Conservation (phyloP, 2,113 vertebrate genomes). For the Chaenocephalus aceratus region DNA sequence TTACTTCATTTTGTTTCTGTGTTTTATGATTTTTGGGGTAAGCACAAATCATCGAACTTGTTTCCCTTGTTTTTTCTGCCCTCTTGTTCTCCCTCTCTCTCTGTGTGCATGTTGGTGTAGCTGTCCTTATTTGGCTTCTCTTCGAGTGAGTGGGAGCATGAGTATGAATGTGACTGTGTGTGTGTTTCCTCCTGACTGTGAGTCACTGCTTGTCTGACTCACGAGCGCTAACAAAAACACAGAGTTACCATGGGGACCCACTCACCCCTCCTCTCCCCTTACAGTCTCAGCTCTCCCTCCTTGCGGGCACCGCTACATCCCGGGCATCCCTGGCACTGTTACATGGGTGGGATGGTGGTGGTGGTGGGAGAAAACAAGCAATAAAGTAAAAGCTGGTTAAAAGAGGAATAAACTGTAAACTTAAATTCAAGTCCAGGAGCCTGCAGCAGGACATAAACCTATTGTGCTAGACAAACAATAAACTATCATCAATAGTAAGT, state of each 20-base stretch:
- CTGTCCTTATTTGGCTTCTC: conserved; percentile 87
- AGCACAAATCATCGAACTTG: conserved; percentile 14
- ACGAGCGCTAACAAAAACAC: conserved; percentile 86
- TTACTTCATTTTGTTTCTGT: conserved; percentile 1
- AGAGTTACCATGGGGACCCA: conserved; percentile 77
- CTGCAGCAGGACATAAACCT: conserved; percentile 14
- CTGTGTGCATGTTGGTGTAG: conserved; percentile 64
- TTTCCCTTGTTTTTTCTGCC: conserved; percentile 36
- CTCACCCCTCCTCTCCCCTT: conserved; percentile 23
- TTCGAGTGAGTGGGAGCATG: conserved; percentile 71
- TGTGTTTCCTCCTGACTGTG: conserved; percentile 87
- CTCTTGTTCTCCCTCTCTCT: conserved; percentile 54
- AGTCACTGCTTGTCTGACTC: conserved; percentile 86
- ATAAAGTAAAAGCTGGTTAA: conserved; percentile 2
- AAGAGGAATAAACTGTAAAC: neutral
- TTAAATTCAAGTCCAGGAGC: conserved; percentile 13
- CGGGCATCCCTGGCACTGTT: conserved; percentile 64
- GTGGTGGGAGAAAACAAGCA: conserved; percentile 11
- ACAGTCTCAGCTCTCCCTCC: conserved; percentile 55
- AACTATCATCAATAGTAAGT: conserved; percentile 65
- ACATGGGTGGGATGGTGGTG: conserved; percentile 45
- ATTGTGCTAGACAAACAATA: conserved; percentile 55
- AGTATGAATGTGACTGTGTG: conserved; percentile 74
- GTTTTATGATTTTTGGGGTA: conserved; percentile 19
- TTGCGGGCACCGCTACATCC: conserved; percentile 67